Percentiles rank a stretch among this genome's conserved stretches.
phyloP scores from a whole-genome alignment of 1,140 invertebrate species.

The Brachionus manjavacas region DNA sequence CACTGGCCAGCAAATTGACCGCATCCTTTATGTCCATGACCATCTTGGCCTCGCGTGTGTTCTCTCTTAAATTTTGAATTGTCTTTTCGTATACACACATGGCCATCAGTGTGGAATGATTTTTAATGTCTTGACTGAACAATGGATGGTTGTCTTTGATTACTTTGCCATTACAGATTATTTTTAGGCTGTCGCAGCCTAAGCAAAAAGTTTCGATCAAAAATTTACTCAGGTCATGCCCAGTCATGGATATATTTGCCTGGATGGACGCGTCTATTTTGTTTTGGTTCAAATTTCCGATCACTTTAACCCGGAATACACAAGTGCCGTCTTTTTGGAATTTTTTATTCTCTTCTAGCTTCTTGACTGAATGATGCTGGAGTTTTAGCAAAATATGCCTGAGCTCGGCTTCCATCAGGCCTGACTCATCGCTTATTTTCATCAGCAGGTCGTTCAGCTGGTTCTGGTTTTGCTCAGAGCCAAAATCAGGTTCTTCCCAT shows the following conservation, averaged over 20 bases:
- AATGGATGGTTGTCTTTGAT: conserved; percentile 6
- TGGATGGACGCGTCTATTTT: not conserved
- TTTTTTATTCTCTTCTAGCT: conserved; percentile 29
- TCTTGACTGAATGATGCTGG: not conserved
- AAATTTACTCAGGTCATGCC: not conserved
- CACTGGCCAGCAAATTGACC: not conserved
- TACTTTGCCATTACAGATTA: conserved; percentile 30
- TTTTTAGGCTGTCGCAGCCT: not conserved
- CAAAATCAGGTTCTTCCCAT: not conserved
- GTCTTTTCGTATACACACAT: conserved; percentile 19
- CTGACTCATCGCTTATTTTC: conserved; percentile 24
- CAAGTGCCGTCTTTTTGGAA: not conserved
- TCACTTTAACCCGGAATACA: conserved; percentile 5
- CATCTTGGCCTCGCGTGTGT: conserved; percentile 6
- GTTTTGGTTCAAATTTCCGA: conserved; percentile 4
- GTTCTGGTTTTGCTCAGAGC: not conserved
- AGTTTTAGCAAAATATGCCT: not conserved
- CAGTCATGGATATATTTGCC: not conserved
- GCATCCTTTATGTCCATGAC: conserved; percentile 19
- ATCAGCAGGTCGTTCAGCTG: not conserved
- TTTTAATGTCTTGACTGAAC: not conserved
- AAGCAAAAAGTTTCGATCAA: not conserved
- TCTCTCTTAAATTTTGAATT: not conserved
- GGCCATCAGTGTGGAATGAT: conserved; percentile 22
- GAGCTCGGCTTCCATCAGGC: not conserved